Percentiles rank a stretch among this genome's conserved stretches.
Conservation (phyloP, 2,113 vertebrate genomes). For the Phrynosoma blainvillii region DNA sequence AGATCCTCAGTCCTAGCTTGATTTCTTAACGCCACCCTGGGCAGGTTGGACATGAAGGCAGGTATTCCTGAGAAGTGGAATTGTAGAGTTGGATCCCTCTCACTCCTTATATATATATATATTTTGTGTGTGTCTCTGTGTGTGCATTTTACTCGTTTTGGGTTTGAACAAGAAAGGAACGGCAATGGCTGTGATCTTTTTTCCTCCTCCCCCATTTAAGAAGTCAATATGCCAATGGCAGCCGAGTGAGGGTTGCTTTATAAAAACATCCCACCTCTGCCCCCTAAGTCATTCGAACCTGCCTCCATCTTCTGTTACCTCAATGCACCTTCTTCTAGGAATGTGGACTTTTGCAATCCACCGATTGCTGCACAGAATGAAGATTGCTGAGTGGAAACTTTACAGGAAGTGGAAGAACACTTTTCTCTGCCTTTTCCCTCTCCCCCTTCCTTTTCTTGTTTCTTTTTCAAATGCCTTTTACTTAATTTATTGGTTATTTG, state of each 20-base stretch:
- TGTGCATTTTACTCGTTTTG: background rate
- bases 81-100: slow-evolving; percentile 61
- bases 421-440: slow-evolving; percentile 39
- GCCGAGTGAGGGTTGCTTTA: slow-evolving; percentile 25
- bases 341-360: slow-evolving; percentile 46
- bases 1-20: slow-evolving; percentile 74
- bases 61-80: slow-evolving; percentile 53
- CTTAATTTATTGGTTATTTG: slow-evolving; percentile 62
- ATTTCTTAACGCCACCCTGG: slow-evolving; percentile 40
- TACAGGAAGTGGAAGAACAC: slow-evolving; percentile 50
- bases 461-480: slow-evolving; percentile 58
- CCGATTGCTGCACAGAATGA: slow-evolving; percentile 40
- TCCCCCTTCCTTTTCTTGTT: slow-evolving; percentile 44
- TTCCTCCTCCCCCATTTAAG: slow-evolving; percentile 43
- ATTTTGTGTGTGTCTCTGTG: slow-evolving; percentile 46
- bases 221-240: slow-evolving; percentile 46
- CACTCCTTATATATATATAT: slow-evolving; percentile 41
- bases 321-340: slow-evolving; percentile 55
- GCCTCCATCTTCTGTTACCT: slow-evolving; percentile 66
- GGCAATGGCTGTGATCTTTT: slow-evolving; percentile 10
- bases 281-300: slow-evolving; percentile 60
- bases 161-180: slow-evolving; percentile 22
- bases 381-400: slow-evolving; percentile 51
- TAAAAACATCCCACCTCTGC: slow-evolving; percentile 41
- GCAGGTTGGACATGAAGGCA: slow-evolving; percentile 57